phyloP scores from a whole-genome alignment of 2,888 invertebrate species.

The Torymus texanus region DNA sequence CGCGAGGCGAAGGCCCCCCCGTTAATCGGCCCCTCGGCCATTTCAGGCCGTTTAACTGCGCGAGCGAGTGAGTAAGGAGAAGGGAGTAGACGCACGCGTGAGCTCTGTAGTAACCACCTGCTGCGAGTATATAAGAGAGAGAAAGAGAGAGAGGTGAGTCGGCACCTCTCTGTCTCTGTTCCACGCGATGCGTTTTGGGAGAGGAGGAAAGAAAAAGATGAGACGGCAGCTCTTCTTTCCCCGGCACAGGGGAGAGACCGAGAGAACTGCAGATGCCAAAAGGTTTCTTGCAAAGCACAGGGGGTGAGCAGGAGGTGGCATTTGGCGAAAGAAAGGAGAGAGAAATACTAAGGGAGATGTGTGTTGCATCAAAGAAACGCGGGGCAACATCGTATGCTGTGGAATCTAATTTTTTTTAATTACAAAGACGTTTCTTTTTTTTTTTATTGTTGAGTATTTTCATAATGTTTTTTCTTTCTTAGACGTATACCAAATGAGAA shows the following conservation, averaged over 20 bases:
- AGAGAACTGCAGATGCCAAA: slow-evolving; percentile 23
- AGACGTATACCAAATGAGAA: too few species aligned
- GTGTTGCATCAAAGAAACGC: too few species aligned
- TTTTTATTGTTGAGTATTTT: too few species aligned
- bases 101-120: slow-evolving; percentile 64
- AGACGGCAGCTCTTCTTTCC: slow-evolving; percentile 17
- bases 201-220: slow-evolving; percentile 17
- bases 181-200: not conserved
- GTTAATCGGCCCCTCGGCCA: slow-evolving; percentile 61
- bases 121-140: slow-evolving; percentile 57
- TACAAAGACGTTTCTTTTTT: too few species aligned
- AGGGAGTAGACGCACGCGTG: slow-evolving; percentile 51
- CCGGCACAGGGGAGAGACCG: not conserved
- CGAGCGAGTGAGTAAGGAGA: slow-evolving; percentile 53
- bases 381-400: too few species aligned
- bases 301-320: too few species aligned
- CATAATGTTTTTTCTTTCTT: too few species aligned
- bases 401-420: too few species aligned
- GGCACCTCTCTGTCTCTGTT: slow-evolving; percentile 43
- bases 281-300: slow-evolving; percentile 7
- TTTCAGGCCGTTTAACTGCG: slow-evolving; percentile 56
- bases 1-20: slow-evolving; percentile 60
- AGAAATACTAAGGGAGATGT: too few species aligned
- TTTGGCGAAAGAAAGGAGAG: too few species aligned
- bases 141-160: slow-evolving; percentile 36